Evolutionary conservation across 2,888 invertebrate genomes (phyloP).

Genomic region (Ganaspis brasiliensis): DNA sequence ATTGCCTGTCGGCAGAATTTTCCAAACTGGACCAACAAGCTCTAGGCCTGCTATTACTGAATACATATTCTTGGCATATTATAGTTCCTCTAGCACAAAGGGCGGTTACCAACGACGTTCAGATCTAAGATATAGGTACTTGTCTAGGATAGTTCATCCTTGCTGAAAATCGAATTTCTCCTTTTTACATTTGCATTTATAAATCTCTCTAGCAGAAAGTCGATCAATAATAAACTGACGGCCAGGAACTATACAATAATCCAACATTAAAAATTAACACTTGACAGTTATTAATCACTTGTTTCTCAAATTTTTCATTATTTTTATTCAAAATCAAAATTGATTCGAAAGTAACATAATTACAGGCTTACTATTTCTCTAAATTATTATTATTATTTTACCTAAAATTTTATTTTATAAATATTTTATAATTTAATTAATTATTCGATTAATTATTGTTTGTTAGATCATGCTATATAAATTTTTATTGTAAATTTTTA

Average conservation of each 20-base stretch:
- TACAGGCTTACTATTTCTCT: too few relatives aligned
- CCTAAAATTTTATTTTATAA: too few relatives aligned
- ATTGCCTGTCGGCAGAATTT: conserved; percentile 34
- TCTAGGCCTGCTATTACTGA: conserved; percentile 26
- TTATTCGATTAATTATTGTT: too few relatives aligned
- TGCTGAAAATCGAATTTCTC: conserved; percentile 23
- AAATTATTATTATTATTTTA: too few relatives aligned
- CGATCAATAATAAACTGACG: conserved; percentile 22
- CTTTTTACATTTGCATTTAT: conserved; percentile 25
- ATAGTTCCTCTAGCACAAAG: conserved; percentile 36
- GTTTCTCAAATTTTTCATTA: not conserved
- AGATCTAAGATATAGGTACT: conserved; percentile 17
- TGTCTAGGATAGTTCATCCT: conserved; percentile 15
- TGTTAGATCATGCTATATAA: too few relatives aligned
- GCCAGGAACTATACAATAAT: not conserved
- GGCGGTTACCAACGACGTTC: conserved; percentile 31
- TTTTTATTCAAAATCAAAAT: not conserved
- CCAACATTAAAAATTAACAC: conserved; percentile 13
- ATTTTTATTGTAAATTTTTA: too few relatives aligned
- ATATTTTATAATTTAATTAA: too few relatives aligned
- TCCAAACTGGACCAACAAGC: conserved; percentile 41
- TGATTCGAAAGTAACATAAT: too few relatives aligned
- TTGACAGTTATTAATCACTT: not conserved
- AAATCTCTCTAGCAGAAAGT: not conserved
- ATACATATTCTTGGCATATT: conserved; percentile 37